Percentiles rank a stretch among this genome's conserved stretches.
Conservation (phyloP, 2,888 invertebrate genomes). For the Drosophila conformis region DNA sequence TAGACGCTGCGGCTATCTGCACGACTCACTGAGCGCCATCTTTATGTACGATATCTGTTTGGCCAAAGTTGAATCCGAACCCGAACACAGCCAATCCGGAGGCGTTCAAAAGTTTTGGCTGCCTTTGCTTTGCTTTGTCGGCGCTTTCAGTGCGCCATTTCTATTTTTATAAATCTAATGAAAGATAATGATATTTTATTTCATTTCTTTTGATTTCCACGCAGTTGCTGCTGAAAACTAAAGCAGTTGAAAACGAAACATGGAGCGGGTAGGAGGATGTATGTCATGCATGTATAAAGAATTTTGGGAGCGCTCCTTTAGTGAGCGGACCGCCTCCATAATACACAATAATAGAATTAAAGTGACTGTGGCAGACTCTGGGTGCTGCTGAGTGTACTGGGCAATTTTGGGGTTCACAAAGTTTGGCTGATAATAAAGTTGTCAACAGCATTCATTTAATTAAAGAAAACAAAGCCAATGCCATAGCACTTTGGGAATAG, state of each 20-base stretch:
- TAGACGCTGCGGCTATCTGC: slow-evolving; percentile 62
- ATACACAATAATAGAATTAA: slow-evolving; percentile 81
- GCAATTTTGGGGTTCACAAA: slow-evolving; percentile 59
- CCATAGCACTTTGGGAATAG: slow-evolving; percentile 71
- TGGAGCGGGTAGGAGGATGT: neutral
- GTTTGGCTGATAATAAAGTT: slow-evolving; percentile 81
- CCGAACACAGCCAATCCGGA: slow-evolving; percentile 49
- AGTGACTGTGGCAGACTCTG: slow-evolving; percentile 51
- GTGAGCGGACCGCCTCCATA: slow-evolving; percentile 31
- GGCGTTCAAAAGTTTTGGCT: slow-evolving; percentile 62
- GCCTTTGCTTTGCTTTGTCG: slow-evolving; percentile 54
- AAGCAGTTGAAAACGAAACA: slow-evolving; percentile 64
- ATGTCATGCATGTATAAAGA: slow-evolving; percentile 3
- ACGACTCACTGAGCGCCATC: slow-evolving; percentile 59
- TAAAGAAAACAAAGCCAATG: slow-evolving; percentile 79
- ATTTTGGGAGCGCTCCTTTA: neutral
- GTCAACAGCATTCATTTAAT: slow-evolving; percentile 83
- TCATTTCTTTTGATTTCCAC: slow-evolving; percentile 73
- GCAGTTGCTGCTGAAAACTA: slow-evolving; percentile 69
- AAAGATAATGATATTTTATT: slow-evolving; percentile 80
- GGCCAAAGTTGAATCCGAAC: slow-evolving; percentile 31
- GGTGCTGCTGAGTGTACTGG: slow-evolving; percentile 1
- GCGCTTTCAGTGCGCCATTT: slow-evolving; percentile 47
- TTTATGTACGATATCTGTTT: slow-evolving; percentile 46
- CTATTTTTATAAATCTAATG: slow-evolving; percentile 80